phyloP scores from a whole-genome alignment of 2,113 vertebrate genomes.

The Castor canadensis region DNA sequence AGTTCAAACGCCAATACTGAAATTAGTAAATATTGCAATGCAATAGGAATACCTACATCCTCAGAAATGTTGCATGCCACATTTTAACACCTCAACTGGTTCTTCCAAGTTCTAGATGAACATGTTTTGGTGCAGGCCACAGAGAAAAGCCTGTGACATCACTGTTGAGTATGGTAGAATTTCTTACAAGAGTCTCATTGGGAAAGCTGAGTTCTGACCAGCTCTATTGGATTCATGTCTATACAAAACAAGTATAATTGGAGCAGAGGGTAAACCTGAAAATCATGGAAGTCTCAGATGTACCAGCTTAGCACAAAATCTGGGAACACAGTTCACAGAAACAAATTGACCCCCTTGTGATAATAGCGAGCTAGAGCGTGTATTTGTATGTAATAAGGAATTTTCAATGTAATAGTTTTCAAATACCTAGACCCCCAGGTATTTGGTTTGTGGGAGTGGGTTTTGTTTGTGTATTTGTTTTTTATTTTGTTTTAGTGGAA shows the following conservation, averaged over 20 bases:
- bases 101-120: not conserved
- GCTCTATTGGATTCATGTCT: not conserved
- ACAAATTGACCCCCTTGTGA: not conserved
- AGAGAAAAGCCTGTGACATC: not conserved
- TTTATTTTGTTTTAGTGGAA: no score
- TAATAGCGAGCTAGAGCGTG: not conserved
- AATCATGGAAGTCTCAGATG: not conserved
- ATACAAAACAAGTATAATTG: conserved; percentile 8
- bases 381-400: not conserved
- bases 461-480: no score
- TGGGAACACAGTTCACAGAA: not conserved
- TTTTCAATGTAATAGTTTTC: not conserved
- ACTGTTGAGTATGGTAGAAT: not conserved
- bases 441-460: no score
- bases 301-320: not conserved
- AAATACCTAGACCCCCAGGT: no score
- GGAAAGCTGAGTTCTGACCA: not conserved
- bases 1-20: no score
- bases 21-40: no score
- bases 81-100: not conserved
- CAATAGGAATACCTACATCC: not conserved
- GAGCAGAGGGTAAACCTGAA: not conserved
- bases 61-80: not conserved
- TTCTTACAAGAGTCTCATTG: conserved; percentile 27
- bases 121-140: not conserved